Evolutionary conservation across 2,113 vertebrate species (phyloP).

Genomic region (Mustelus asterias): DNA sequence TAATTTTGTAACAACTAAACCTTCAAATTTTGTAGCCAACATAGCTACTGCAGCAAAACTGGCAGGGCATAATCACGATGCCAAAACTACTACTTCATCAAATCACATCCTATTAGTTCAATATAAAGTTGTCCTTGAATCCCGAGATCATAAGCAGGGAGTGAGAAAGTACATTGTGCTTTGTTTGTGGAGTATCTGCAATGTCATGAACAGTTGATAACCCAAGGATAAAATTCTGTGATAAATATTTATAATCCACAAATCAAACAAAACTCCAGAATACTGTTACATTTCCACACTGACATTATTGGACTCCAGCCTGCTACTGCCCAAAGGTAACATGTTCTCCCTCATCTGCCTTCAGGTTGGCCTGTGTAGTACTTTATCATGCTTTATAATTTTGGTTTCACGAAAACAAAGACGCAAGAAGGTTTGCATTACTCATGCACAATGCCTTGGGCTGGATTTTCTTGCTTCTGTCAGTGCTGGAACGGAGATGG

Average conservation of each 20-base stretch:
- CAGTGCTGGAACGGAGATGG: too few species aligned
- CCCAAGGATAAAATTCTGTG: neutral
- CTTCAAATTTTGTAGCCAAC: neutral
- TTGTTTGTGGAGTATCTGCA: neutral
- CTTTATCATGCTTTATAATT: neutral
- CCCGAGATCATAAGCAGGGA: neutral
- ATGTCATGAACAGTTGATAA: neutral
- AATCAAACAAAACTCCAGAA: conserved; percentile 2
- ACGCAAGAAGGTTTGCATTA: neutral
- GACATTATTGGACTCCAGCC: neutral
- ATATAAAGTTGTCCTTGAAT: neutral
- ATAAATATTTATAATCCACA: neutral
- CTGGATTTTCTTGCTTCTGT: too few species aligned
- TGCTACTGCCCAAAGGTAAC: neutral
- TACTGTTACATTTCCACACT: neutral
- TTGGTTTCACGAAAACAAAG: neutral
- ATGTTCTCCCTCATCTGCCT: neutral
- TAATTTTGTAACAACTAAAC: neutral
- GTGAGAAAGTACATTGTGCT: neutral
- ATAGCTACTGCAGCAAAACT: neutral
- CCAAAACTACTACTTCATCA: neutral
- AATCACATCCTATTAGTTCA: neutral
- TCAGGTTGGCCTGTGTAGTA: neutral
- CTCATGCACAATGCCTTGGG: neutral
- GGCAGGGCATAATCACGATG: neutral